Conservation (phyloP, 30 jellyfish, hydroid and myxozoan genomes). For the Cassiopea andromeda region DNA sequence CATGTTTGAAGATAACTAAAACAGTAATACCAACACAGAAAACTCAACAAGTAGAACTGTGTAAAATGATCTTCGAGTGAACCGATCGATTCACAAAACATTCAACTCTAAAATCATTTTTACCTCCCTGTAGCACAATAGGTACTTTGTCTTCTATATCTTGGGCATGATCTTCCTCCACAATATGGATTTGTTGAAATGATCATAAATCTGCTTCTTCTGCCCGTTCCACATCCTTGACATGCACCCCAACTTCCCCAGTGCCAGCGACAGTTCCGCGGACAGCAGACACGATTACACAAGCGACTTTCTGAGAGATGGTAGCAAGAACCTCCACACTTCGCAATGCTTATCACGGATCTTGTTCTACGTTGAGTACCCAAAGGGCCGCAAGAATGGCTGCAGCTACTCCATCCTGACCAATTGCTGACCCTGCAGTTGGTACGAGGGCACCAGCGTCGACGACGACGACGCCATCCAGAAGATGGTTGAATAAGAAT, state of each 20-base stretch:
- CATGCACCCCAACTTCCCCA: constrained; percentile 43
- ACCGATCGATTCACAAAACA: too few relatives aligned
- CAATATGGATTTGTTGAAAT: neutral
- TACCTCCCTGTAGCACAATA: constrained; percentile 80
- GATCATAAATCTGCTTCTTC: constrained; percentile 14
- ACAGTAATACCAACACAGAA: too few relatives aligned
- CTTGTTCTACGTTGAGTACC: constrained; percentile 21
- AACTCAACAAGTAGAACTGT: too few relatives aligned
- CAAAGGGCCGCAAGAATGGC: neutral
- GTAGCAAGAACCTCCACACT: constrained; percentile 29
- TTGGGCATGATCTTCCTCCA: constrained; percentile 50
- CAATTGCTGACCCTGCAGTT: constrained; percentile 12
- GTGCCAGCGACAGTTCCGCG: neutral
- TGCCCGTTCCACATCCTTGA: constrained; percentile 28
- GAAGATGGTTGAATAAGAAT: neutral
- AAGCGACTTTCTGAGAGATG: neutral
- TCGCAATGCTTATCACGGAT: neutral
- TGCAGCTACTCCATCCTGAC: constrained; percentile 15
- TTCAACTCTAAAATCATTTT: too few relatives aligned
- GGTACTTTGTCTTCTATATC: neutral
- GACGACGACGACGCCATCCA: neutral
- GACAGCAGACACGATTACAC: constrained; percentile 18
- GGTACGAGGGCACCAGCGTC: neutral
- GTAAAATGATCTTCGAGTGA: too few relatives aligned
- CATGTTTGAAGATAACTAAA: too few relatives aligned